Percentiles rank a stretch among this genome's conserved stretches.
phyloP scores from a whole-genome alignment of 1,140 invertebrate species.

The Tetramorium alpestre region DNA sequence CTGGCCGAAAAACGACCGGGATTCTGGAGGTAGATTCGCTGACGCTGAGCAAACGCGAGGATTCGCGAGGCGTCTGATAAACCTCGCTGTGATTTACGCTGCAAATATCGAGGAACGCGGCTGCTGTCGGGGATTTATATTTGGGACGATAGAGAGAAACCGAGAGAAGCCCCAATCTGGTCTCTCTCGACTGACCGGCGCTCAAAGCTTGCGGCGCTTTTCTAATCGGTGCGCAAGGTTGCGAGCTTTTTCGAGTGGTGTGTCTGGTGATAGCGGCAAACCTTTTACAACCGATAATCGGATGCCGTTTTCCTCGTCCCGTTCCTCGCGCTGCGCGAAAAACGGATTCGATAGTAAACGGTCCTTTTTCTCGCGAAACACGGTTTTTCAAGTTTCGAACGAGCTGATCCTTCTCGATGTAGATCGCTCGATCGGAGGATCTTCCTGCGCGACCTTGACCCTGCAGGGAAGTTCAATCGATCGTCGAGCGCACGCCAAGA shows the following conservation, averaged over 20 bases:
- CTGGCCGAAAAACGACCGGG: too few species aligned
- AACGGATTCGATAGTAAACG: background rate
- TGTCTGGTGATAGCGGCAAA: background rate
- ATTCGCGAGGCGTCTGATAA: background rate
- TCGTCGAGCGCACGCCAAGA: background rate
- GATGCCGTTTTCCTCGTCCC: too few species aligned
- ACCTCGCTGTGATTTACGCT: background rate
- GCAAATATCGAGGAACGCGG: conserved; percentile 7
- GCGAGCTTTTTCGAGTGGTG: conserved; percentile 6
- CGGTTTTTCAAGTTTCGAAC: conserved; percentile 20
- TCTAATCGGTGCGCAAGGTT: conserved; percentile 18
- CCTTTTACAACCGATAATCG: background rate
- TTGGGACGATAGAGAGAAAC: conserved; percentile 16
- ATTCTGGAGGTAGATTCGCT: background rate
- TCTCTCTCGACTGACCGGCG: conserved; percentile 37
- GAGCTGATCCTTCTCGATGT: background rate
- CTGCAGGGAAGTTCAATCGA: conserved; percentile 30
- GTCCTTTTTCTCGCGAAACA: background rate
- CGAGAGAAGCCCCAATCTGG: background rate
- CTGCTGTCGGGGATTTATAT: conserved; percentile 22
- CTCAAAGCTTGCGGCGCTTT: conserved; percentile 41
- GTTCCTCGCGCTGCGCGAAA: background rate
- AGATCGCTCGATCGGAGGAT: conserved; percentile 56
- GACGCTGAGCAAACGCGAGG: background rate
- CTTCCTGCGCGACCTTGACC: conserved; percentile 56